These are phyloP conservation scores for Entomobrya multifasciata DNA, from an alignment of 2,888 invertebrate genomes.

Conservation along the genomic window DNA sequence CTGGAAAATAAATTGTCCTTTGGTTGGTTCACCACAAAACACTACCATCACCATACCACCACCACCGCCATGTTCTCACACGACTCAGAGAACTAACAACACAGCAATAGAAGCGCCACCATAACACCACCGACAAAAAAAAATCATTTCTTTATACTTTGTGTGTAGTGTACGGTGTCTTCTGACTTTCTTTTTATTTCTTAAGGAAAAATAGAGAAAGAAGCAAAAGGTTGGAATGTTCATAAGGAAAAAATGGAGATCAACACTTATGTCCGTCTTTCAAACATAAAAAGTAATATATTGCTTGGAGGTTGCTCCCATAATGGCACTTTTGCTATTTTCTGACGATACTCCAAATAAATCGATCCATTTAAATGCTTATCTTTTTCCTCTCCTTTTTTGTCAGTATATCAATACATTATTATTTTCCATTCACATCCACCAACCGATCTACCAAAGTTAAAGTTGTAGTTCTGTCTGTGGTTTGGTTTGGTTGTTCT, in stretches of 20 bases:
- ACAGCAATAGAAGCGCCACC: no score
- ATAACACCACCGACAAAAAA: no score
- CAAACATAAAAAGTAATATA: slow-evolving; percentile 61
- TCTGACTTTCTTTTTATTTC: no score
- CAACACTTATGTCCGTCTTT: slow-evolving; percentile 19
- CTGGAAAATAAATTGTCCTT: neutral
- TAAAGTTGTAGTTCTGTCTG: neutral
- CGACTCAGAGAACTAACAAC: slow-evolving; percentile 39
- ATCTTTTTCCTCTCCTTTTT: slow-evolving; percentile 75
- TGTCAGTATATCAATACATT: slow-evolving; percentile 65
- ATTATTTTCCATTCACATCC: slow-evolving; percentile 38
- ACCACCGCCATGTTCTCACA: slow-evolving; percentile 25
- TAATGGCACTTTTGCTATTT: slow-evolving; percentile 77
- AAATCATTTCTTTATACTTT: no score
- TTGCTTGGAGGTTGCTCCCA: slow-evolving; percentile 67
- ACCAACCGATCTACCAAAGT: no score
- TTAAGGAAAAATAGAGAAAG: no score
- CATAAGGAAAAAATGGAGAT: slow-evolving; percentile 30
- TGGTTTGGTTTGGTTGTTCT: neutral
- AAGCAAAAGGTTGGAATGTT: no score
- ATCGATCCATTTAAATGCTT: slow-evolving; percentile 78
- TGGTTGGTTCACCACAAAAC: slow-evolving; percentile 32
- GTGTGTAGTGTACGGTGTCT: no score
- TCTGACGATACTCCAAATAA: slow-evolving; percentile 72
- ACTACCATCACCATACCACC: neutral